phyloP scores from a whole-genome alignment of 2,888 invertebrate genomes.

The Platycheirus albimanus region DNA sequence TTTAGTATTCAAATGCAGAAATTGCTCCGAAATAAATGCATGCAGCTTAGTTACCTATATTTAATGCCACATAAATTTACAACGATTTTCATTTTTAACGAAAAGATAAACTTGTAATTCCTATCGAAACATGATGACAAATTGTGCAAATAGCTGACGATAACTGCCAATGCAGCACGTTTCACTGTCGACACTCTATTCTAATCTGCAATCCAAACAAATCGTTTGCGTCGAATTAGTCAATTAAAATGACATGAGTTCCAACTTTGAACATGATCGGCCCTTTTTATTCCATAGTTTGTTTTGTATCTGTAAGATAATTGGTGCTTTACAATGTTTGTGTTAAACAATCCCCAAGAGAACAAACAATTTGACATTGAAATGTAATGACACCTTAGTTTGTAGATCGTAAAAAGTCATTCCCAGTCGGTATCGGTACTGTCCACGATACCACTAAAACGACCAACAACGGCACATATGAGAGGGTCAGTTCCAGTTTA shows the following conservation, averaged over 20 bases:
- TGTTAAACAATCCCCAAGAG: slow-evolving; percentile 21
- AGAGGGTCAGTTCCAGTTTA: slow-evolving; percentile 57
- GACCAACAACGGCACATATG: neutral
- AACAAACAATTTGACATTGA: slow-evolving; percentile 52
- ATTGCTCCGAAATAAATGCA: neutral
- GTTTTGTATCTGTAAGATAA: too few relatives aligned
- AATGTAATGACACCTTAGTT: slow-evolving; percentile 41
- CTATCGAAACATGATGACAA: too few relatives aligned
- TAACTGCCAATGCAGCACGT: neutral
- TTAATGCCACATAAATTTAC: too few relatives aligned
- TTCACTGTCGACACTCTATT: too few relatives aligned
- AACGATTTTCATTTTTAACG: too few relatives aligned
- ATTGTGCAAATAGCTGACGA: too few relatives aligned
- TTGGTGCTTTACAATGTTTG: too few relatives aligned
- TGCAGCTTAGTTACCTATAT: too few relatives aligned
- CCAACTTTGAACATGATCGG: neutral
- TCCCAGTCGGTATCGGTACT: neutral
- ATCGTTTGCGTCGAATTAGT: neutral
- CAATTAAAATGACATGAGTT: neutral
- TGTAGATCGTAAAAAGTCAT: neutral
- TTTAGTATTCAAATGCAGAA: slow-evolving; percentile 23
- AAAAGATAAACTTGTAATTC: too few relatives aligned
- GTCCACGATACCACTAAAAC: too few relatives aligned
- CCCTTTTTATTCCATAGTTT: neutral
- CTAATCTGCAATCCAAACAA: neutral